Evolutionary conservation across 2,888 invertebrate genomes (phyloP), one percentile per base, ranked within the genome.

Genomic region (Nymphalis polychloros): DNA sequence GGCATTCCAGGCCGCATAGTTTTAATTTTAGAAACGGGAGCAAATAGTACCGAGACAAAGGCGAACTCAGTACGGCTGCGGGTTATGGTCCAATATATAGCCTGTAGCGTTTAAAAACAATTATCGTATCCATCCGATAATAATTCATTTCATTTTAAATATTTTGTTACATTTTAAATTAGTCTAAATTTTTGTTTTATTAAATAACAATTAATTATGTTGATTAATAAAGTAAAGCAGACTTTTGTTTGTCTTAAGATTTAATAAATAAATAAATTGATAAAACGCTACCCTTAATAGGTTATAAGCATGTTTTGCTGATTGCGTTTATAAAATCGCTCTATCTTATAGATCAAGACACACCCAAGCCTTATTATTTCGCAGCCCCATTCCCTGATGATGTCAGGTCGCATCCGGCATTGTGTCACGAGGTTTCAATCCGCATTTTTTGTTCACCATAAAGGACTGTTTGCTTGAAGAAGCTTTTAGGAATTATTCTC

Each of bases 351-450:
- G 0, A 67, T 82, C 80, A 70, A 1, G 61, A 84, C 86, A 78
- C 67, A 20, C 48, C 71, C 76, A 67, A 81, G 89, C 87, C 90
- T 90, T 92, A 91, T 92, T 92, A 92, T 92, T 90, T 90, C 90
- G 88, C 90, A 90, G 86, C 88, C 90, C 84, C 90, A 88, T 90
- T 90, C 89, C 86, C 83, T 90, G 91, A 91, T 90, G 90, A 92
- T 88, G 91, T 92, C 91, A 90, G 90, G 88, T 87, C 88, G 85
- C 81, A 88, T 89, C 90, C 89, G 85, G 81, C 84, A 90, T 92
- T 90, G 90, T 92, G 89, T 85, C 87, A 85, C 82, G 81, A 84
- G 86, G 85, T 89, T 90, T 89, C 90, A 90, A 91, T 91, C 84
- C 86, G 82, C 80, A 82, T 85, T 85, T 85, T 85, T 84, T 78